Evolutionary conservation across 1,140 invertebrate genomes (phyloP), one percentile per base, ranked within the genome.

Genomic region (Drosophila serrata): DNA sequence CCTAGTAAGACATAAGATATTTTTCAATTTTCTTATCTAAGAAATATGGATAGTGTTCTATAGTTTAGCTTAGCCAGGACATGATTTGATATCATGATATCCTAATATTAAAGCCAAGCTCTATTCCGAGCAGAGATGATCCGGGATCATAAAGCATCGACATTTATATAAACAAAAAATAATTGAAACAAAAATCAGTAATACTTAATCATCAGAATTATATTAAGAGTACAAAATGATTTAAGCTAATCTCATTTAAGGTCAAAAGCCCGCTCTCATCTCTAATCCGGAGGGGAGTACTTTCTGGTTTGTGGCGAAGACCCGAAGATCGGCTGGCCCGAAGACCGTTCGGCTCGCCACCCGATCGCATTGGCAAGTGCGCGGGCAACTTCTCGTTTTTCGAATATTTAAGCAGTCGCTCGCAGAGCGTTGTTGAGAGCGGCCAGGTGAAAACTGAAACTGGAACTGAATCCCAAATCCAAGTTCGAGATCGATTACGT

Each of bases 331-430:
- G 19, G 6, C 17, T 12, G 5, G 17, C n/a, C 48, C 48, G 48
- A 51, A 53, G 49, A 53, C 15, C 49, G 49, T 31, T 53, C 49
- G 49, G 49, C 5, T 53, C 13, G 19, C 31, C 19, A 19, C 31
- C 19, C 49, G 49, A 53, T 53, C 49, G 31, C 49, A 35, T 22
- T 22, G 49, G 49, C 49, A 53, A 53, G 49, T 53, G 49, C 49
- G 49, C 49, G 49, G 51, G 51, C 33, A 53, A 53, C 51, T 53
- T 55, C 51, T 55, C 51, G 51, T 37, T 55, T 55, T 55, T 24
- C 51, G 51, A 37, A 55, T 55, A 53, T 53, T 53, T 53, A 55
- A 55, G 51, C 51, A 55, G 51, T 55, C 51, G 51, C 51, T 55
- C 51, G 51, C 51, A 55, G 51, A 37, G 51, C 51, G 51, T 55